Base-by-base conservation (phyloP, 2,888 invertebrate species). In the Mythimna lalbum region DNA sequence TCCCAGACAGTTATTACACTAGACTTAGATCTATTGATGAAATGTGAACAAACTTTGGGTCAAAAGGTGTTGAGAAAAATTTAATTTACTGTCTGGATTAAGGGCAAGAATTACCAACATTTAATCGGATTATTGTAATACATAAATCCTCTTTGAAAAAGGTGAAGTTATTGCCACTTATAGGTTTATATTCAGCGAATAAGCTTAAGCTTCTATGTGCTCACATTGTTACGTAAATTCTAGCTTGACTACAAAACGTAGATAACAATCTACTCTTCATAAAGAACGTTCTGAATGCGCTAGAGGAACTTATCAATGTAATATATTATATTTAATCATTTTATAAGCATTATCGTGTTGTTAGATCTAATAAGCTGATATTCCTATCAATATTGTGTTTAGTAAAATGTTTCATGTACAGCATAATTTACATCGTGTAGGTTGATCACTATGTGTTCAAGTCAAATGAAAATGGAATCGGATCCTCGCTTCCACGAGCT, bases 81-180 rank as follows among this genome's bases (percentile, higher is more conserved):
- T 43, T 14, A 14, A 6, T 17, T 43, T 43, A 43, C 43, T 4
- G 19, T 17, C 4, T 43, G 9, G 43, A 43, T 43, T 43, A 17
- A 5, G 43, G 17, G 3, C 43, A 43, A 43, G 43, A 43, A 53
- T 76, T 31, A 17, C 57, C 36, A 50, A 23, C 36, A 70, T 7
- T n/a, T 55, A 31, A 74, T 69, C 70, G 47, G 62, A 70, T 77
- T 62, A 74, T 17, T 52, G 21, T 52, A 69, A 62, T 57, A 50
- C 31, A 43, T 69, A 69, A 52, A 69, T 57, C 27, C 31, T 61
- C 50, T 61, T 56, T 50, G 36, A 21, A 69, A 33, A 33, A 12
- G 39, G 36, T 47, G 27, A 39, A 47, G 27, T n/a, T 57, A 56
- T 52, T 69, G 49, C 19, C 39, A 61, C 36, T 68, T 76, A 75